Conservation (phyloP, 2,113 vertebrate genomes). For the Misgurnus anguillicaudatus region DNA sequence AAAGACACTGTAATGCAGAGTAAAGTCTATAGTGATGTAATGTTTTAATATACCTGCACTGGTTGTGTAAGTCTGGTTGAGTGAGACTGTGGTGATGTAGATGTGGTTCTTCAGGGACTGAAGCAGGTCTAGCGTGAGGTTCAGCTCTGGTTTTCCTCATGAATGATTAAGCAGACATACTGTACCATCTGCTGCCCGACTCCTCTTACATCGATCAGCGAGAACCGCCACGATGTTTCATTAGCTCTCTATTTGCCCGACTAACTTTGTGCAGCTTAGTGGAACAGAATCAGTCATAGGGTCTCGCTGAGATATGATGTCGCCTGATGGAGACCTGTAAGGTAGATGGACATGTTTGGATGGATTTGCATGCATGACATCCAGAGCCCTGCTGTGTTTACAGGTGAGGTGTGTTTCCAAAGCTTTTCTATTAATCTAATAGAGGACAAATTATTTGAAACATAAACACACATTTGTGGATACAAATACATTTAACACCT, state of each 20-base stretch:
- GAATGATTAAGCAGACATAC: slow-evolving; percentile 59
- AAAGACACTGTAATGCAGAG: no score
- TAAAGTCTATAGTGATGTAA: not conserved
- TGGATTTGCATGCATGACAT: no score
- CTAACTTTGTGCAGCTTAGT: slow-evolving; percentile 27
- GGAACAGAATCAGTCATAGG: not conserved
- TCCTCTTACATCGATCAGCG: slow-evolving; percentile 42
- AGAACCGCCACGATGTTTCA: slow-evolving; percentile 50
- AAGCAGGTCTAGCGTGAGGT: not conserved
- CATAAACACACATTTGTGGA: no score
- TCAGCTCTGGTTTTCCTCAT: slow-evolving; percentile 37
- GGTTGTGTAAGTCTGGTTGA: not conserved
- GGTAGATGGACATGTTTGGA: no score
- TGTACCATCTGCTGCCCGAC: slow-evolving; percentile 66
- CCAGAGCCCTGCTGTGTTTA: no score
- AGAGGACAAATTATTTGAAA: no score
- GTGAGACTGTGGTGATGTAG: not conserved
- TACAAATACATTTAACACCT: no score
- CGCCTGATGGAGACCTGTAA: slow-evolving; percentile 16
- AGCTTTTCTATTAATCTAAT: no score
- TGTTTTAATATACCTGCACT: not conserved
- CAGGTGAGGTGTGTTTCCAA: no score
- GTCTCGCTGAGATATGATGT: not conserved
- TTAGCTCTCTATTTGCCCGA: slow-evolving; percentile 49
- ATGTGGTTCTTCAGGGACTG: not conserved